phyloP scores from a whole-genome alignment of 2,797 vertebrate genomes.

The Jordanella pulchra region DNA sequence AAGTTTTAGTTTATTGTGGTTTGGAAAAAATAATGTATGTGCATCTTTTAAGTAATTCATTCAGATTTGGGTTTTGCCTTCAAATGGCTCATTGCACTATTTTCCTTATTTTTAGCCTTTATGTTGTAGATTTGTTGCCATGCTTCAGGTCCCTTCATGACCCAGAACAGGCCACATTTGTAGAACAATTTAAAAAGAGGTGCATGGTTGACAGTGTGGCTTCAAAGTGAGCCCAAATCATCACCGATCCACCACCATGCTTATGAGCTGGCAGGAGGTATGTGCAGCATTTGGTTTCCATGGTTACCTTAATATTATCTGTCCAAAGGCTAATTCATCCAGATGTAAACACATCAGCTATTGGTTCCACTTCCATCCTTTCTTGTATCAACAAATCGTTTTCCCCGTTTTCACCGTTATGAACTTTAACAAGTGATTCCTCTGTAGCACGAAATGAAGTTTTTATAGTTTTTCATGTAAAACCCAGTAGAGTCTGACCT shows the following conservation, averaged over 20 bases:
- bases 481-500: not conserved
- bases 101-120: not conserved
- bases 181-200: too few species aligned
- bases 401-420: not conserved
- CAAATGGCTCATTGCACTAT: not conserved
- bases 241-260: not conserved
- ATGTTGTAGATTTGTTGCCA: not conserved
- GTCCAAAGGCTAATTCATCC: not conserved
- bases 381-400: not conserved
- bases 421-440: not conserved
- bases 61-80: not conserved
- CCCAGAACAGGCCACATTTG: not conserved
- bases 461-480: constrained; percentile 2
- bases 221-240: not conserved
- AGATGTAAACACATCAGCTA: not conserved
- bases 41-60: not conserved
- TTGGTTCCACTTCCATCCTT: not conserved
- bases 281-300: not conserved
- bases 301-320: not conserved
- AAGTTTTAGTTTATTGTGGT: not conserved
- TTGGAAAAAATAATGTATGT: not conserved
- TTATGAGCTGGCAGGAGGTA: not conserved
- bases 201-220: not conserved
- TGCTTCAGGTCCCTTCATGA: not conserved
- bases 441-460: not conserved